Evolutionary conservation across 2,113 vertebrate genomes (phyloP), one percentile per base, ranked within the genome.

Genomic region (Suncus etruscus): DNA sequence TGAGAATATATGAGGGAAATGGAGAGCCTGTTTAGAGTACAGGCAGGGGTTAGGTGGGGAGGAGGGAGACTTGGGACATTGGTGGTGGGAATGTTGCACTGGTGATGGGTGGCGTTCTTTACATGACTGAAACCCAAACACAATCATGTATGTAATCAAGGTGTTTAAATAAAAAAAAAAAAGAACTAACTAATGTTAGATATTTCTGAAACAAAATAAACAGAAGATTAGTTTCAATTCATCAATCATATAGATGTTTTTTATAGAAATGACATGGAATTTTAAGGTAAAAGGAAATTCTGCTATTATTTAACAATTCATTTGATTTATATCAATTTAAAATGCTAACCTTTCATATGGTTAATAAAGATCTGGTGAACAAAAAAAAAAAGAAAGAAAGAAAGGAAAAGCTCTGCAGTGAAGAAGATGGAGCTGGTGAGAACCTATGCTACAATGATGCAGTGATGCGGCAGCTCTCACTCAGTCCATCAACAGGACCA

Each of bases 331-430:
- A 48, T 73, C 4, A 68, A 76, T 8, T 86, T 48, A 76, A 72
- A 90, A 51, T 68, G 8, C 93, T 15, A 8, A 5, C 78, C 89
- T 15, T 82, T 58, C 73, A 39, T 51, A 72, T 73, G 12, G 8
- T 61, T 89, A 70, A 32, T 86, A 89, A 87, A 50, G 75, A 75
- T 25, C 27, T 69, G n/a, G 54, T 7, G 80, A 45, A 73, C 3
- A 47, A n/a, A 39, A 39, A 39, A 39, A 39, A 39, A 39, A 39
- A 39, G 39, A 39, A 39, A 5, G 5, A 39, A 39, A 39, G 39
- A 39, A 39, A 16, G 1, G 11, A 31, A 69, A 69, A 90, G 47
- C 18, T 76, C 69, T n/a, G 47, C 18, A 25, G 47, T 29, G 18
- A 25, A 25, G 10, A 72, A 32, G 18, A 81, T 31, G 78, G 65